phyloP scores from a whole-genome alignment of 2,113 vertebrate species.

The Amphiprion percula region DNA sequence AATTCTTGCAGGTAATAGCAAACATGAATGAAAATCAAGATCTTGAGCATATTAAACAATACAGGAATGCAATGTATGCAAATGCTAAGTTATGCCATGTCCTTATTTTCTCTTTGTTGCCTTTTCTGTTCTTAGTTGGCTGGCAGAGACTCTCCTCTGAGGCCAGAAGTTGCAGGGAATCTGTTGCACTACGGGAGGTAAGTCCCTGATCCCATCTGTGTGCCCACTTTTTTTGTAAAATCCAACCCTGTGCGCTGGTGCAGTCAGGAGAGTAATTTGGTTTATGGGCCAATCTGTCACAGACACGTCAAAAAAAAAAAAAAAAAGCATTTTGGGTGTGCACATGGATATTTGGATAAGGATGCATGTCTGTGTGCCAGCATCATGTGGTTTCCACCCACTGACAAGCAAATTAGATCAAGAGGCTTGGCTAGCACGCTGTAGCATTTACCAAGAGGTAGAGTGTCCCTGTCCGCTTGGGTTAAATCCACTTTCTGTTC shows the following conservation, averaged over 20 bases:
- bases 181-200: conserved; percentile 98
- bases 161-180: conserved; percentile 95
- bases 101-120: not conserved
- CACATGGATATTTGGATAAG: not conserved
- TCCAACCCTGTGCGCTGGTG: not conserved
- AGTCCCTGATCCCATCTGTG: conserved; percentile 23
- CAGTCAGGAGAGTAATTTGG: not conserved
- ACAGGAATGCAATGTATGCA: too few relatives aligned
- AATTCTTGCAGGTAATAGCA: too few relatives aligned
- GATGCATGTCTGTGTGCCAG: not conserved
- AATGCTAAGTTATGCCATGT: too few relatives aligned
- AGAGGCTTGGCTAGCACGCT: conserved; percentile 28
- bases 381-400: conserved; percentile 2
- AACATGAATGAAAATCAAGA: too few relatives aligned
- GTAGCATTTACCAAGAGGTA: not conserved
- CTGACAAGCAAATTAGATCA: conserved; percentile 13
- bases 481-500: conserved; percentile 6
- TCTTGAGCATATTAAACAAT: too few relatives aligned
- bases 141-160: conserved; percentile 95
- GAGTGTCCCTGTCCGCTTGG: not conserved
- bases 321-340: not conserved
- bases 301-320: not conserved
- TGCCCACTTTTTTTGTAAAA: not conserved
- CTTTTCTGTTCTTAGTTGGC: conserved; percentile 85
- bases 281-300: not conserved